phyloP scores from a whole-genome alignment of 2,888 invertebrate species.

The Scaptomyza cyrtandrae region DNA sequence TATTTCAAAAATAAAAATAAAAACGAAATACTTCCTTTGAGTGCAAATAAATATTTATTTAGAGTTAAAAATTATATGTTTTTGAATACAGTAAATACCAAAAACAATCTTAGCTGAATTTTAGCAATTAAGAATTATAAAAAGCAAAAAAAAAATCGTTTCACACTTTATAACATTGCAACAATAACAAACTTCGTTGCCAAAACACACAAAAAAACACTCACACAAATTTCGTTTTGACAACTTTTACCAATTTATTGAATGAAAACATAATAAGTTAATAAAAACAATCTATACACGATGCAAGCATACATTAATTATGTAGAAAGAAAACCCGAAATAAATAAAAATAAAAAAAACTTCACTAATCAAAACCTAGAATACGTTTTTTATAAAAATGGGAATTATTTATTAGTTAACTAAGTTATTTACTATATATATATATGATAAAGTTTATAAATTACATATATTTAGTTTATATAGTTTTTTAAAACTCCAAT shows the following conservation, averaged over 20 bases:
- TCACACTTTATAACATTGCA: slow-evolving; percentile 24
- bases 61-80: slow-evolving; percentile 31
- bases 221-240: slow-evolving; percentile 43
- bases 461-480: not conserved
- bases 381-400: not conserved
- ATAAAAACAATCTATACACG: slow-evolving; percentile 53
- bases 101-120: slow-evolving; percentile 66
- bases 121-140: slow-evolving; percentile 54
- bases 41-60: slow-evolving; percentile 66
- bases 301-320: slow-evolving; percentile 73
- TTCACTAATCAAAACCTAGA: slow-evolving; percentile 71
- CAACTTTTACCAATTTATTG: slow-evolving; percentile 40
- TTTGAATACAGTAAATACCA: slow-evolving; percentile 22
- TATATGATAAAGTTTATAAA: not conserved
- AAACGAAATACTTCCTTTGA: slow-evolving; percentile 47
- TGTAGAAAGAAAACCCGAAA: slow-evolving; percentile 67
- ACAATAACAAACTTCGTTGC: slow-evolving; percentile 29
- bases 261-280: slow-evolving; percentile 17
- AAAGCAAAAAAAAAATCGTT: slow-evolving; percentile 24
- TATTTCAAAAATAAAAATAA: not conserved
- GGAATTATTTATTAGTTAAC: too few species aligned
- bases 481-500: not conserved
- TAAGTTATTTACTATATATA: not conserved
- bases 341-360: slow-evolving; percentile 77
- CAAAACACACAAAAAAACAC: slow-evolving; percentile 21